A percentile compares a stretch with the other conserved stretches of the same genome.
These are phyloP conservation scores for Serinus canaria DNA, from an alignment of 2,113 vertebrate species.

Conservation along the genomic window DNA sequence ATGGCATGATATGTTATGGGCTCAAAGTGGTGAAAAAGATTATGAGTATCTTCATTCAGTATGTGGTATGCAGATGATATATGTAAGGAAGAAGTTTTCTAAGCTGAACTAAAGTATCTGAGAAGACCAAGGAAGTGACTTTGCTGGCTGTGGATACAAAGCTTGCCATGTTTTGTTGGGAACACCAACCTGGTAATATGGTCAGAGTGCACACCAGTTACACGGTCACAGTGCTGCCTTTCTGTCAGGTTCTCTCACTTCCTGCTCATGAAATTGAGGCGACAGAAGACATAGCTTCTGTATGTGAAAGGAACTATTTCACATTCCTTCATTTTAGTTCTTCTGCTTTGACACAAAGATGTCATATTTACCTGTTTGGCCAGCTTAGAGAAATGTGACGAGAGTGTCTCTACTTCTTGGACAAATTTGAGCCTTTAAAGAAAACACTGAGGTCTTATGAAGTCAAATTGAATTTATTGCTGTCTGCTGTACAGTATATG, in stretches of 20 bases:
- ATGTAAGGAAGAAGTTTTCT: neutral
- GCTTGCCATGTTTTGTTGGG: rapidly evolving
- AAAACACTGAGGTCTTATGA: neutral
- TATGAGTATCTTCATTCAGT: neutral
- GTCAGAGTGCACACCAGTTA: neutral
- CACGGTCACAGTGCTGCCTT: neutral
- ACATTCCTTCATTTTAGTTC: neutral
- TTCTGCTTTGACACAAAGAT: neutral
- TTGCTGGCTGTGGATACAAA: neutral
- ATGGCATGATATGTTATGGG: neutral
- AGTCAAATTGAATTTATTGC: neutral
- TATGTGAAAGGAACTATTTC: neutral
- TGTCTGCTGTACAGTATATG: neutral
- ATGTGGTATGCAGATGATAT: neutral
- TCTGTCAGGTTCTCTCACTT: neutral
- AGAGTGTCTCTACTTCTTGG: neutral
- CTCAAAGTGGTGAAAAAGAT: neutral
- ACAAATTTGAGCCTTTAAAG: neutral
- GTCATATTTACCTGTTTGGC: neutral
- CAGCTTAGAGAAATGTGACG: neutral
- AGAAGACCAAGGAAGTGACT: neutral
- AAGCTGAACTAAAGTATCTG: neutral
- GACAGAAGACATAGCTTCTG: neutral
- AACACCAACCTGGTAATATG: neutral
- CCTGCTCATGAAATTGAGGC: neutral